Evolutionary conservation across 2,888 invertebrate genomes (phyloP).

Genomic region (Entomobrya proxima): DNA sequence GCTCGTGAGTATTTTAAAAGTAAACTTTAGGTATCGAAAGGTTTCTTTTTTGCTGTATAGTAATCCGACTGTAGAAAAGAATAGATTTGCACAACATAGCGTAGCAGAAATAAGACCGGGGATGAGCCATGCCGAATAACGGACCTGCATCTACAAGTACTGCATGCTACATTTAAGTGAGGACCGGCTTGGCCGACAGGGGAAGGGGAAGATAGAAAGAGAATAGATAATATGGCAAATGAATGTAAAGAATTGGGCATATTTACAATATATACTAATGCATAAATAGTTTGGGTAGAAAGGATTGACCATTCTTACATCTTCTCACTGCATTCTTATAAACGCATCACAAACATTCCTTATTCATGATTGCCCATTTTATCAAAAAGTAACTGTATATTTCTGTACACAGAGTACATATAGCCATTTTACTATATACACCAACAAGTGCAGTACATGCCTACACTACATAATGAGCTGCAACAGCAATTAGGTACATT

Average conservation of each 20-base stretch:
- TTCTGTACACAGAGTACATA: not conserved
- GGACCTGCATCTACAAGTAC: too few relatives aligned
- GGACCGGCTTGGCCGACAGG: slow-evolving; percentile 1
- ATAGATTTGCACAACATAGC: not conserved
- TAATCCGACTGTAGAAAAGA: not conserved
- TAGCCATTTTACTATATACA: too few relatives aligned
- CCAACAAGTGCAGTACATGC: not conserved
- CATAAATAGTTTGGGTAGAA: not conserved
- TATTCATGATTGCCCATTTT: not conserved
- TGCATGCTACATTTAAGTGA: not conserved
- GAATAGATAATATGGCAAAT: slow-evolving; percentile 34
- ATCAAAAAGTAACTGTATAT: not conserved
- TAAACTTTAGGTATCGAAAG: too few relatives aligned
- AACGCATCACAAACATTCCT: not conserved
- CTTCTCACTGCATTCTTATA: not conserved
- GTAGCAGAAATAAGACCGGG: not conserved
- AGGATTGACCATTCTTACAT: not conserved
- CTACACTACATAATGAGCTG: too few relatives aligned
- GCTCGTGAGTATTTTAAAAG: too few relatives aligned
- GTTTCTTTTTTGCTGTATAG: too few relatives aligned
- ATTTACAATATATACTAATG: slow-evolving; percentile 16
- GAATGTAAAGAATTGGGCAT: slow-evolving; percentile 44
- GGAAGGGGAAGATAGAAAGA: not conserved
- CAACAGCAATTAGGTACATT: too few relatives aligned
- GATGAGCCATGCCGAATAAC: slow-evolving; percentile 23